Evolutionary conservation across 2,797 vertebrate species (phyloP).

Genomic region (Calcarius lapponicus): DNA sequence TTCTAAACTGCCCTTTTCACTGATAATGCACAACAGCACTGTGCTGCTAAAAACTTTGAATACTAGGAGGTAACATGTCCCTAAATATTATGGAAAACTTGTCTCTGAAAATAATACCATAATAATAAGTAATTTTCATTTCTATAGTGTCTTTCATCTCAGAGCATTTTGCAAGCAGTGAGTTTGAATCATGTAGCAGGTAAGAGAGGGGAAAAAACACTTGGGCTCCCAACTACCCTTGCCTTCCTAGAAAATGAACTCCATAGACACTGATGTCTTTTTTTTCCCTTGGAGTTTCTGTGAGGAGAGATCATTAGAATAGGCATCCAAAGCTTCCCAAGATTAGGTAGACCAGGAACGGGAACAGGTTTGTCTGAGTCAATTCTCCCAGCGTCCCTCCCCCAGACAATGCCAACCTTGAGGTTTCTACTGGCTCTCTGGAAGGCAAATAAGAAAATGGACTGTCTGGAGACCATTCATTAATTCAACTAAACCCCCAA

Average conservation of each 20-base stretch:
- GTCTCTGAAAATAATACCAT: constrained; percentile 5
- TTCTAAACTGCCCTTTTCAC: background rate
- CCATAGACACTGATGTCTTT: background rate
- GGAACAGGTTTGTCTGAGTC: background rate
- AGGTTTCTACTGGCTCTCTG: background rate
- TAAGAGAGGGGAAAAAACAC: background rate
- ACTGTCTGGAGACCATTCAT: background rate
- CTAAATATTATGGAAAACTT: constrained; percentile 38
- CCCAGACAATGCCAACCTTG: background rate
- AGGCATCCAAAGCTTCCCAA: background rate
- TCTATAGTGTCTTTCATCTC: constrained; percentile 8
- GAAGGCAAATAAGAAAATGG: background rate
- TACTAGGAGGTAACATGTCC: background rate
- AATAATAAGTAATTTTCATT: constrained; percentile 14
- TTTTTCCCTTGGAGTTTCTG: background rate
- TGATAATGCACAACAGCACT: background rate
- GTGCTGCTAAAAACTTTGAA: background rate
- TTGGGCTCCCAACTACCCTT: background rate
- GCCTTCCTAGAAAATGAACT: background rate
- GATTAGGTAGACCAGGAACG: background rate
- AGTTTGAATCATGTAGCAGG: background rate
- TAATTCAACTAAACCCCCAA: background rate
- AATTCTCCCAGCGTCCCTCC: background rate
- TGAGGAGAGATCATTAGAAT: background rate
- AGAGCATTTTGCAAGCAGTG: background rate